A percentile compares a stretch with the other conserved stretches of the same genome.
Evolutionary conservation across 2,797 vertebrate genomes (phyloP).

Genomic region (Hoplostethus mediterraneus): DNA sequence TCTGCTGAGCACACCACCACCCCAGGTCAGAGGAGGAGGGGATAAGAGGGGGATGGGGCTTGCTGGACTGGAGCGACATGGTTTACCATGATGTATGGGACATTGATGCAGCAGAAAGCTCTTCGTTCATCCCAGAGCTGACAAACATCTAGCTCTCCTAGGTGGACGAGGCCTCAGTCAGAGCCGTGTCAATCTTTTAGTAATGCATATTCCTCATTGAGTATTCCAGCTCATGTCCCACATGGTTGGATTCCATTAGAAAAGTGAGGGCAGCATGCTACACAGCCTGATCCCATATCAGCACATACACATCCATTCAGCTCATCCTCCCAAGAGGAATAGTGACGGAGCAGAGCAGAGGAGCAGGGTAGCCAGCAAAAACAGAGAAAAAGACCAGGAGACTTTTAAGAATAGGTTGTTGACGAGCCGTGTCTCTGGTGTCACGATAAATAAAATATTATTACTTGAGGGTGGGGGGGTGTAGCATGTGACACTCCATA

Average conservation of each 20-base stretch:
- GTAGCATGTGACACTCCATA: constrained; percentile 55
- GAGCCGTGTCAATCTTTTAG: constrained; percentile 18
- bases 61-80: constrained; percentile 36
- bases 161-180: constrained; percentile 28
- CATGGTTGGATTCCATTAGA: constrained; percentile 55
- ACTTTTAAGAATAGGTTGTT: constrained; percentile 44
- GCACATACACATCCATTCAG: constrained; percentile 53
- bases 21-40: constrained; percentile 41
- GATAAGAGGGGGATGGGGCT: constrained; percentile 27
- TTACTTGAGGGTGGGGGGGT: not conserved
- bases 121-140: constrained; percentile 32
- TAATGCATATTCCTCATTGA: constrained; percentile 32
- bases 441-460: constrained; percentile 55
- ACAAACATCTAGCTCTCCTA: constrained; percentile 16
- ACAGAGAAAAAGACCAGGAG: constrained; percentile 27
- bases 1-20: constrained; percentile 63
- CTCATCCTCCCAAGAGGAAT: constrained; percentile 38
- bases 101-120: constrained; percentile 40
- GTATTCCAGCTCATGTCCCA: constrained; percentile 45
- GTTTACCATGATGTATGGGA: constrained; percentile 40
- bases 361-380: constrained; percentile 25
- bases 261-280: constrained; percentile 34
- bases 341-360: constrained; percentile 21
- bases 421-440: constrained; percentile 36
- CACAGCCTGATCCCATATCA: constrained; percentile 36